Evolutionary conservation across 2,113 vertebrate species (phyloP).

Genomic region (Pungitius pungitius): DNA sequence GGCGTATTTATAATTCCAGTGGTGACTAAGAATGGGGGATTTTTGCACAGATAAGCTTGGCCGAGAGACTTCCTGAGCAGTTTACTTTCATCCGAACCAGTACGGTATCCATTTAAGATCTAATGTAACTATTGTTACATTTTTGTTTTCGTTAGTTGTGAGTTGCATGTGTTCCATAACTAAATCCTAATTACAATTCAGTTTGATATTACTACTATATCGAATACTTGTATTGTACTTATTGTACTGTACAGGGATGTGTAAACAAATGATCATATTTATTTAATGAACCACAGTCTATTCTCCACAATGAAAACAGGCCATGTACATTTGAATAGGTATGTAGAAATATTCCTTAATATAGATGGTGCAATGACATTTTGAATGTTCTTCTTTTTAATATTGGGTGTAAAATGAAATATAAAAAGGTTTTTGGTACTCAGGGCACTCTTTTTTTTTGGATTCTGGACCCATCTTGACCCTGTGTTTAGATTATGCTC

Average conservation of each 20-base stretch:
- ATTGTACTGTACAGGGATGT: neutral
- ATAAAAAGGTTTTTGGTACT: neutral
- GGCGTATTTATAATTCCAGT: conserved; percentile 53
- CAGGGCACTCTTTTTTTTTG: neutral
- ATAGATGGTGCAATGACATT: neutral
- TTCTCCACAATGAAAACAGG: neutral
- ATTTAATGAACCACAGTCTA: neutral
- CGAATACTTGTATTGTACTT: neutral
- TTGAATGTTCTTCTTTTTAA: neutral
- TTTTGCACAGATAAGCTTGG: conserved; percentile 1
- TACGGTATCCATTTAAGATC: neutral
- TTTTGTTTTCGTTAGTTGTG: neutral
- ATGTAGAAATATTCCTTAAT: neutral
- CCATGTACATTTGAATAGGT: too few species aligned
- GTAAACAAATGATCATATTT: neutral
- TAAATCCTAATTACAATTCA: neutral
- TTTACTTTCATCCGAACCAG: neutral
- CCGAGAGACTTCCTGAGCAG: conserved; percentile 14
- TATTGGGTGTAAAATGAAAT: neutral
- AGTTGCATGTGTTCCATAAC: neutral
- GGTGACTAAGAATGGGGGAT: conserved; percentile 49
- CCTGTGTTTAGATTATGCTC: neutral
- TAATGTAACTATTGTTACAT: neutral
- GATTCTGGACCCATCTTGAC: neutral
- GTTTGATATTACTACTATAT: neutral